These are phyloP conservation scores for Cryptomyrus ogoouensis DNA, from an alignment of 2,113 vertebrate species.

Conservation along the genomic window DNA sequence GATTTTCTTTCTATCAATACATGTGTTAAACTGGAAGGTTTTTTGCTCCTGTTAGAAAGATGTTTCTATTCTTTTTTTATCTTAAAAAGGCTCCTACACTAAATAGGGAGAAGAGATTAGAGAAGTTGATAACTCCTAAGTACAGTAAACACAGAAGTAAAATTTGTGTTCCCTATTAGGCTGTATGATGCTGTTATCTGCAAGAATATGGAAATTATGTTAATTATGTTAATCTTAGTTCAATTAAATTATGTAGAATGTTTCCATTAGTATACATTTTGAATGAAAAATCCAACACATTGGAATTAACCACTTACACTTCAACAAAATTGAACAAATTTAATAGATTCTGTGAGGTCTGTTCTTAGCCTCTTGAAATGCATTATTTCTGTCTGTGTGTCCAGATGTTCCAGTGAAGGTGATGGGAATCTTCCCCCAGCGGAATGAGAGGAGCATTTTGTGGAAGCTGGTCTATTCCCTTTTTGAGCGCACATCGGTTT, in stretches of 20 bases:
- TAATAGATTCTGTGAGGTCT: background rate
- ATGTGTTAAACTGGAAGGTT: background rate
- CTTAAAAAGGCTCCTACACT: background rate
- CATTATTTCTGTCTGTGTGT: slow-evolving; percentile 7
- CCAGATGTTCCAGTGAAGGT: slow-evolving; percentile 77
- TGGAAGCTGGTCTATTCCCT: slow-evolving; percentile 75
- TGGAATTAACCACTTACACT: background rate
- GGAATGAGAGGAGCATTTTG: slow-evolving; percentile 61
- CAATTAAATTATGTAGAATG: background rate
- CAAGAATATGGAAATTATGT: background rate
- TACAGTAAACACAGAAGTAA: background rate
- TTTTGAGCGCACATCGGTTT: slow-evolving; percentile 75
- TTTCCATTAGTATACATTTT: background rate
- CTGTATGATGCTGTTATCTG: background rate
- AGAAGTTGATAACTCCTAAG: background rate
- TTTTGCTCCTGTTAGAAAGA: background rate
- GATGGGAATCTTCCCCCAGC: slow-evolving; percentile 70
- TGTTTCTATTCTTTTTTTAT: background rate
- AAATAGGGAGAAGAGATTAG: background rate
- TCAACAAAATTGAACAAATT: background rate
- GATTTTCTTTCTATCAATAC: background rate
- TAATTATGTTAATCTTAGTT: background rate
- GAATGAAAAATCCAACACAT: background rate
- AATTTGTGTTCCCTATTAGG: background rate
- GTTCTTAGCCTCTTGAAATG: background rate